Evolutionary conservation across 92 coral and sea anemone species (phyloP), one percentile per base, ranked within the genome.

Genomic region (Isaurus tuberculatus): DNA sequence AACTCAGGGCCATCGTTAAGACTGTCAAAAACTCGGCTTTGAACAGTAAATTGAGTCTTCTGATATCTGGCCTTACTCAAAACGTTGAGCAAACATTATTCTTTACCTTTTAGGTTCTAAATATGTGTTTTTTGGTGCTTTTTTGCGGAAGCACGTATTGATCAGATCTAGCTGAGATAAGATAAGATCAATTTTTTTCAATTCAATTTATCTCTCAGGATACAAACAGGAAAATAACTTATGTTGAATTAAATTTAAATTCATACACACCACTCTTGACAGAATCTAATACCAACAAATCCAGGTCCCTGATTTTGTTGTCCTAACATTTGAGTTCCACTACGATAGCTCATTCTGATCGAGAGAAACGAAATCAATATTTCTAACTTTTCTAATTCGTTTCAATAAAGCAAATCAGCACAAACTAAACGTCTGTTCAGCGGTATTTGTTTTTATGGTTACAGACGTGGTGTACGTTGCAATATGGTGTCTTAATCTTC

Each of bases 221-320:
- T 55, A 8, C 25, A 55, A 22, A 17, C 23, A 55, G 2, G 17
- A 55, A 55, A 13, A 4, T 7, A 40, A 40, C 11, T 36, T 36
- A 36, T 3, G 42, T 36, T 36, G 42, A n/a, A n/a, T n/a, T n/a
- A n/a, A n/a, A 53, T 57, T 57, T 25, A 63, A 63, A 17, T 28
- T 16, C 23, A 0, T 5, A 72, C 78, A 4, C 60, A 77, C 82
- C 82, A 77, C 58, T 77, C 82, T 57, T 77, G 82, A 64, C 82
- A 77, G 42, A 77, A 77, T 22, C 58, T 77, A 33, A 77, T 77
- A 46, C 82, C 82, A 36, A 77, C 82, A 36, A 77, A 77, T 25
- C 82, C 82, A 15, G 82, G 82, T 5, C 82, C 82, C 58, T 60
- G 82, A 23, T 58, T 77, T 77, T 77, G 82, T 42, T 77, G 82